A percentile compares a stretch with the other conserved stretches of the same genome.
phyloP scores from a whole-genome alignment of 2,797 vertebrate genomes.

The Alcedo quadribrachys region DNA sequence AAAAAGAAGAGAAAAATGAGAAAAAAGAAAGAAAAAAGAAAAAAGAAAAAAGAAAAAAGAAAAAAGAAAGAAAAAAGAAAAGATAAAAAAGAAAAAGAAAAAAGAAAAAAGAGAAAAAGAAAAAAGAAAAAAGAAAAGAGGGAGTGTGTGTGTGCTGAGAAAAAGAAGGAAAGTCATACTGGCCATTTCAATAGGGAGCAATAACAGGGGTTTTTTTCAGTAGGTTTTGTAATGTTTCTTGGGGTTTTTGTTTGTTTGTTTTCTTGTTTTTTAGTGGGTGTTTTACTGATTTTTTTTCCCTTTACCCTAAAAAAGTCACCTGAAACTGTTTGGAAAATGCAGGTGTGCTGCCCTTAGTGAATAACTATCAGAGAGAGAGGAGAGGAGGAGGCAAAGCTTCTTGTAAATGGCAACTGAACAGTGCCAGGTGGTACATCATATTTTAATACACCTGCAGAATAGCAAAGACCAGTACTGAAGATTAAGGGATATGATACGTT shows the following conservation, averaged over 20 bases:
- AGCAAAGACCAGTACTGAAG: neutral
- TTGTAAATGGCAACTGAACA: neutral
- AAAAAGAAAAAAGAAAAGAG: no score
- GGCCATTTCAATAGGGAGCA: neutral
- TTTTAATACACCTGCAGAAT: neutral
- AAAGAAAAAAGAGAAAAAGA: neutral
- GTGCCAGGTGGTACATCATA: neutral
- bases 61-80: fast-evolving
- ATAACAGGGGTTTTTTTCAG: neutral
- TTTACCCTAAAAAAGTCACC: neutral
- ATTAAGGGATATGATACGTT: neutral
- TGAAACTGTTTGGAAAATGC: neutral
- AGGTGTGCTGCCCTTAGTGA: neutral
- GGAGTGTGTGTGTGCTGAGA: no score
- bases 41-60: neutral
- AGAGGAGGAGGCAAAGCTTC: neutral
- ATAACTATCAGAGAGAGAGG: neutral
- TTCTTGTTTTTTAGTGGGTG: neutral
- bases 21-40: no score
- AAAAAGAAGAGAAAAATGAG: no score
- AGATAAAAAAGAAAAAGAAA: no score
- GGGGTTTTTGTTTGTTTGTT: neutral
- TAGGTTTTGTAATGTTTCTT: neutral
- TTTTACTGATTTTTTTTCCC: neutral
- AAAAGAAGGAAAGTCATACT: neutral